Evolutionary conservation across 2,113 vertebrate genomes (phyloP), one percentile per base, ranked within the genome.

Genomic region (Apeltes quadracus): DNA sequence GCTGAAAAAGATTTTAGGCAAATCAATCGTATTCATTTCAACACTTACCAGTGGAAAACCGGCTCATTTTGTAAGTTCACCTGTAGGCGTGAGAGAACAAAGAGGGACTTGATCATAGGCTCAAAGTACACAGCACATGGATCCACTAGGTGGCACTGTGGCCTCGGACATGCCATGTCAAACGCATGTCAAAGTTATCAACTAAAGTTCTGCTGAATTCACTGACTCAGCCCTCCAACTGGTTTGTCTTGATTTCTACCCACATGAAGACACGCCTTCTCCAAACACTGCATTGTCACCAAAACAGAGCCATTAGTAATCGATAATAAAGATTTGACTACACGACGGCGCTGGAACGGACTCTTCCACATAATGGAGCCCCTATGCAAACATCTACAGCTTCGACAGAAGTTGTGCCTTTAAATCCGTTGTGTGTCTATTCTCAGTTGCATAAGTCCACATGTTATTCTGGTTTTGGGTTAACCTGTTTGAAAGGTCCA

Each of bases 221-320:
- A 73, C 63, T 43, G 48, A 68, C 67, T 75, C 36, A 77, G 50
- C n/a, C 22, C 1, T 38, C 29, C 72, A 93, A 93, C 92, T 81
- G 88, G 92, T 92, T 91, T 65, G 75, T 90, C 92, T 88, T 79
- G 90, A 86, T 92, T 69, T 53, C 18, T 18, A n/a, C 54, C 79
- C 76, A 78, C 64, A 76, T 70, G 27, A 46, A 11, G 67, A 72
- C 83, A 87, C 83, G 88, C 93, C 90, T 82, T 93, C 76, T 70
- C 71, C 48, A 91, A 92, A 90, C 91, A 93, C 48, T 46, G 34
- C 32, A 39, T 79, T 88, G 80, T 78, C 77, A 85, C 65, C 71
- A 79, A 62, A 89, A 89, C 81, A 82, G 41, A 85, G 51, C 75
- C 82, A 78, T 64, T 27, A 50, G 7, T 58, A 8, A 63, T 27